A percentile compares a stretch with the other conserved stretches of the same genome.
phyloP scores from a whole-genome alignment of 1,140 invertebrate species.

The Cydia strobilella region DNA sequence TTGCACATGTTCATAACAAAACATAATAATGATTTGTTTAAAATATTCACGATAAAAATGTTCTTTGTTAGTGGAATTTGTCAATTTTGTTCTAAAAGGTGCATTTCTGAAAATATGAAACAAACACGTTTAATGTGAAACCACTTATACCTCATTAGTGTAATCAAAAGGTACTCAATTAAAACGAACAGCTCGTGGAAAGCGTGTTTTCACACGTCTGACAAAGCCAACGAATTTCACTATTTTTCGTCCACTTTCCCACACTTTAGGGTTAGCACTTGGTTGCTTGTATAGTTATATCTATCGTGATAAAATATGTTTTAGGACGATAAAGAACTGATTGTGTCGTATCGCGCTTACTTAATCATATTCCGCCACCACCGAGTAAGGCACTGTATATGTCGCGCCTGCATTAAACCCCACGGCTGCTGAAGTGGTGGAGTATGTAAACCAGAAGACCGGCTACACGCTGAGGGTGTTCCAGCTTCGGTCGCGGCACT shows the following conservation, averaged over 20 bases:
- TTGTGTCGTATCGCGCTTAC: background rate
- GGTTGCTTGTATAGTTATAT: background rate
- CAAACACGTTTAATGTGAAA: background rate
- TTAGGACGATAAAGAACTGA: background rate
- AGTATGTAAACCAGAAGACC: no score
- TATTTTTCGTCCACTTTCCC: conserved; percentile 30
- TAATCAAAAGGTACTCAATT: conserved; percentile 21
- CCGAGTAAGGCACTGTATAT: no score
- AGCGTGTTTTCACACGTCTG: conserved; percentile 29
- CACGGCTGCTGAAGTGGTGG: no score
- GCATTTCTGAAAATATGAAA: background rate
- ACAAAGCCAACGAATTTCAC: conserved; percentile 27
- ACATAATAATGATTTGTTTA: no score
- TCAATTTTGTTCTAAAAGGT: background rate
- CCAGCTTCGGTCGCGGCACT: no score
- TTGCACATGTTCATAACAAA: no score
- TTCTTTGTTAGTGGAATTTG: background rate
- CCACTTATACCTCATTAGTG: conserved; percentile 10
- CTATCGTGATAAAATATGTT: no score
- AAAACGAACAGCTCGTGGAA: conserved; percentile 6
- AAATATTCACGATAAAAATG: no score
- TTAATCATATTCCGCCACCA: no score
- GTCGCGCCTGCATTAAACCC: no score
- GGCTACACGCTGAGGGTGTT: no score
- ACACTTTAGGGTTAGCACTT: conserved; percentile 6